phyloP scores from a whole-genome alignment of 1,140 invertebrate species.

The Idris sp. region DNA sequence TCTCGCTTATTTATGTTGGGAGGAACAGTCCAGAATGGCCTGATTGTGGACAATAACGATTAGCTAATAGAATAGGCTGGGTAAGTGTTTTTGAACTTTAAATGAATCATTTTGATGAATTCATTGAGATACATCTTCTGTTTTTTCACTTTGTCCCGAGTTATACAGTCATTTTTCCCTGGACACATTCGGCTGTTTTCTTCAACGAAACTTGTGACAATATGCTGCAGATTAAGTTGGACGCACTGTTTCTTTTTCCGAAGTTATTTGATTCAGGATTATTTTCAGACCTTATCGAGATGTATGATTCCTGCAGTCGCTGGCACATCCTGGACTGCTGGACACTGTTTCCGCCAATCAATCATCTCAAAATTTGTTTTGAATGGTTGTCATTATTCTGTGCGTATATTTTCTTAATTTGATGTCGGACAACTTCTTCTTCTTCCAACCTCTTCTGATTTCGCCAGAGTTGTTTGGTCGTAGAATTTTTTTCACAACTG shows the following conservation, averaged over 20 bases:
- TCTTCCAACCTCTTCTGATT: constrained; percentile 5
- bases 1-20: constrained; percentile 20
- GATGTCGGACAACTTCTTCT: constrained; percentile 10
- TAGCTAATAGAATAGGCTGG: constrained; percentile 19
- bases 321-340: constrained; percentile 12
- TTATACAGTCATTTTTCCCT: constrained; percentile 76
- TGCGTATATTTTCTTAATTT: constrained; percentile 9
- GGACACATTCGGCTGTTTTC: constrained; percentile 18
- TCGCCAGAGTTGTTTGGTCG: neutral
- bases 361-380: constrained; percentile 11
- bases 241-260: neutral
- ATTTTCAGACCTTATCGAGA: constrained; percentile 6
- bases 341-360: constrained; percentile 4
- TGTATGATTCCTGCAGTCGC: neutral
- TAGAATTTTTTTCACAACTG: no score
- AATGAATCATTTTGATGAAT: constrained; percentile 15
- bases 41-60: constrained; percentile 14
- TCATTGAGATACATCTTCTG: constrained; percentile 48
- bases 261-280: constrained; percentile 8
- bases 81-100: constrained; percentile 22
- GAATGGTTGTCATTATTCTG: constrained; percentile 6
- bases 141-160: constrained; percentile 70
- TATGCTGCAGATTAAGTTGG: constrained; percentile 3
- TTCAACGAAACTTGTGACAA: constrained; percentile 11
- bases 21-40: constrained; percentile 37